A percentile compares a stretch with the other conserved stretches of the same genome.
Conservation (phyloP, 2,113 vertebrate species). For the Sander lucioperca region DNA sequence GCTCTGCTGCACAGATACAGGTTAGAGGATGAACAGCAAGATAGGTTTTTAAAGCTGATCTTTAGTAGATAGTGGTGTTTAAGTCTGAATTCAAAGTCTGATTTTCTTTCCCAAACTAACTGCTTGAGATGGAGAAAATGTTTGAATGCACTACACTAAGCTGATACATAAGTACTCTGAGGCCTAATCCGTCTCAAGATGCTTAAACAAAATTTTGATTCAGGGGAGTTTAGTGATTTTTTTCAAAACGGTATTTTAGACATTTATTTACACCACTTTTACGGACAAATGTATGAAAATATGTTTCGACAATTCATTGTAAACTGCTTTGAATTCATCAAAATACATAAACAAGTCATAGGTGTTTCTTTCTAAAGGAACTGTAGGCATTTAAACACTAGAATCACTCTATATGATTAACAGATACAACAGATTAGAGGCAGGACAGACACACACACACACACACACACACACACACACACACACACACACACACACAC, state of each 20-base stretch:
- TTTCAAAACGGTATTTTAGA: neutral
- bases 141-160: neutral
- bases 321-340: neutral
- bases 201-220: neutral
- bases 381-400: neutral
- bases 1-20: slow-evolving; percentile 98
- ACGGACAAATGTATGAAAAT: neutral
- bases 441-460: neutral
- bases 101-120: neutral
- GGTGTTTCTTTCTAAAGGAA: neutral
- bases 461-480: neutral
- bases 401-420: neutral
- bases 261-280: neutral
- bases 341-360: neutral
- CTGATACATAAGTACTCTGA: neutral
- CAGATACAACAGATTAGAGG: neutral
- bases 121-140: neutral
- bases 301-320: neutral
- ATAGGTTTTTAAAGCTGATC: too few species aligned
- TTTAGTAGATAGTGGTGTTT: too few species aligned
- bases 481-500: neutral
- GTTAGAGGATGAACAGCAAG: slow-evolving; percentile 67
- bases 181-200: neutral
- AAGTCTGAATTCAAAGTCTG: neutral
- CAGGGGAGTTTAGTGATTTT: neutral